Evolutionary conservation across 2,113 vertebrate genomes (phyloP).

Genomic region (Panthera tigris): DNA sequence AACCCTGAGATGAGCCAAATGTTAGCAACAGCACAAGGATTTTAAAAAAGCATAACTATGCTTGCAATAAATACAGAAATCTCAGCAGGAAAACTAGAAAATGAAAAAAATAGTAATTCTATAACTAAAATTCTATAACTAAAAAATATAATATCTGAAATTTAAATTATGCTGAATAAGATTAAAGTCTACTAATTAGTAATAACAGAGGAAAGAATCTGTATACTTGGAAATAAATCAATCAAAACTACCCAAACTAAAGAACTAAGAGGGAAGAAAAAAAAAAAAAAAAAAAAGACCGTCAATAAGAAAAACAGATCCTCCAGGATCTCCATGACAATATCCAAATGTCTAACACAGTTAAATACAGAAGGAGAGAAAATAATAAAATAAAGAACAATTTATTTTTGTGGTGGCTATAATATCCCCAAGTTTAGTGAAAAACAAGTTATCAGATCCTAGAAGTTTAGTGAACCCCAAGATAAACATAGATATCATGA

Average conservation of each 20-base stretch:
- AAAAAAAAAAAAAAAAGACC: not conserved
- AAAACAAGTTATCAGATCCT: not conserved
- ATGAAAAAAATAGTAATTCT: not conserved
- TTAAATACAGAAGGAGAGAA: not conserved
- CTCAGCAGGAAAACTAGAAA: not conserved
- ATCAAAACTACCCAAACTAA: not conserved
- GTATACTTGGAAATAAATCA: not conserved
- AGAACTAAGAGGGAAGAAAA: not conserved
- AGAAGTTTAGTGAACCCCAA: constrained; percentile 15
- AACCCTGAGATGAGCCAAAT: not conserved
- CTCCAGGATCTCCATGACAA: not conserved
- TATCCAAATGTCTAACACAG: not conserved
- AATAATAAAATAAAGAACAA: not conserved
- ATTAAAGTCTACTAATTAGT: not conserved
- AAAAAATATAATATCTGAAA: not conserved
- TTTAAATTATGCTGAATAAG: not conserved
- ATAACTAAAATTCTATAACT: not conserved
- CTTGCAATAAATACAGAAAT: constrained; percentile 4
- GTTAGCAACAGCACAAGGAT: not conserved
- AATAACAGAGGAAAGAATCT: not conserved
- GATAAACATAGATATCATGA: not conserved
- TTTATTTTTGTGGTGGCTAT: not conserved
- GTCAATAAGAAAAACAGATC: not conserved
- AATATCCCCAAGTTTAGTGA: not conserved
- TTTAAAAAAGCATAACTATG: constrained; percentile 14